These are phyloP conservation scores for Ptilodon capucinus DNA, from an alignment of 2,888 invertebrate species.

Conservation along the genomic window DNA sequence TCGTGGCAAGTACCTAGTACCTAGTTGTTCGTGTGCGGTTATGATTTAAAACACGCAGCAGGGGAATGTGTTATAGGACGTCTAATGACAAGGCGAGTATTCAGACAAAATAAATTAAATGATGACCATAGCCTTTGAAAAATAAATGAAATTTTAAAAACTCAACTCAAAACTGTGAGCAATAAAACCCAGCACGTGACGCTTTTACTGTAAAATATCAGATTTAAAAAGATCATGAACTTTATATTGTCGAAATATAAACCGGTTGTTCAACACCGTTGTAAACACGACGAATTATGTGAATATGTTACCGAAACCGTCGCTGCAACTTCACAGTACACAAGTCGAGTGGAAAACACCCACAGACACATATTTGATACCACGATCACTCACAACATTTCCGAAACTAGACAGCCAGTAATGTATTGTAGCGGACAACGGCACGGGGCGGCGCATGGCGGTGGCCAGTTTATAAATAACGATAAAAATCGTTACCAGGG, in stretches of 20 bases:
- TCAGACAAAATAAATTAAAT: no score
- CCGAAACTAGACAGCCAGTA: conserved; percentile 12
- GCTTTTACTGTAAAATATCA: background rate
- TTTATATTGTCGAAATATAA: background rate
- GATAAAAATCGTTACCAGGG: conserved; percentile 62
- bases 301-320: background rate
- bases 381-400: conserved; percentile 3
- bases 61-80: background rate
- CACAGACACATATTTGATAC: background rate
- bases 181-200: background rate
- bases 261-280: background rate
- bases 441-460: conserved; percentile 21
- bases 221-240: background rate
- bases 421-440: conserved; percentile 19
- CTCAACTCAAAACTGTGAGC: no score
- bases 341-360: background rate
- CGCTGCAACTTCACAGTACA: background rate
- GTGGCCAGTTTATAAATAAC: conserved; percentile 54
- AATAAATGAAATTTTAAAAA: no score
- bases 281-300: background rate
- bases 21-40: background rate
- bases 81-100: background rate
- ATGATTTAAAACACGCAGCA: no score
- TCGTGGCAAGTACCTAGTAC: background rate
- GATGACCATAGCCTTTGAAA: no score